Evolutionary conservation across 2,113 vertebrate species (phyloP).

Genomic region (Gymnogyps californianus): DNA sequence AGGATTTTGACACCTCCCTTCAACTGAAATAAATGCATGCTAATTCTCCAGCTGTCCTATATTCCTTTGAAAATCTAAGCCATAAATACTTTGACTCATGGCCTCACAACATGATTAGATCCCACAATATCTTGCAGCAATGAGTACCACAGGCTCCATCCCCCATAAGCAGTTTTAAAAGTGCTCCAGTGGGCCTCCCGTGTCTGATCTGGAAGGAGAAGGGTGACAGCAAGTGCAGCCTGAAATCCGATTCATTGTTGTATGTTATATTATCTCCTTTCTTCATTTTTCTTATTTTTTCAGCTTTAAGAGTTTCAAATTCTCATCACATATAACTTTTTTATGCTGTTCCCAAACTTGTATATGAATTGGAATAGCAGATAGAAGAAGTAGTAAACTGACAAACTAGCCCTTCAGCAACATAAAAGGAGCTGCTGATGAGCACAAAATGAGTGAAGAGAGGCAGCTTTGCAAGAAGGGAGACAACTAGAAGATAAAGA

Average conservation of each 20-base stretch:
- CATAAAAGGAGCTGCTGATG: background rate
- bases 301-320: background rate
- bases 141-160: background rate
- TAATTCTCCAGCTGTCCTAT: background rate
- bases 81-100: background rate
- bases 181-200: background rate
- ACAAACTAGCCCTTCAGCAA: rapidly evolving
- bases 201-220: background rate
- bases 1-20: background rate
- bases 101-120: background rate
- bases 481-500: background rate
- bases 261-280: background rate
- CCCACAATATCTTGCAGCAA: background rate
- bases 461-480: background rate
- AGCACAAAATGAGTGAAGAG: background rate
- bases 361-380: background rate
- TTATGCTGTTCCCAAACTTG: background rate
- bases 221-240: background rate
- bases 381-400: background rate
- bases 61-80: background rate
- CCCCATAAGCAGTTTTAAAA: background rate
- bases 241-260: background rate
- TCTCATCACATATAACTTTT: background rate
- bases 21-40: background rate
- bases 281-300: background rate